These are phyloP conservation scores for Arctia plantaginis DNA, from an alignment of 2,888 invertebrate species.

Conservation along the genomic window DNA sequence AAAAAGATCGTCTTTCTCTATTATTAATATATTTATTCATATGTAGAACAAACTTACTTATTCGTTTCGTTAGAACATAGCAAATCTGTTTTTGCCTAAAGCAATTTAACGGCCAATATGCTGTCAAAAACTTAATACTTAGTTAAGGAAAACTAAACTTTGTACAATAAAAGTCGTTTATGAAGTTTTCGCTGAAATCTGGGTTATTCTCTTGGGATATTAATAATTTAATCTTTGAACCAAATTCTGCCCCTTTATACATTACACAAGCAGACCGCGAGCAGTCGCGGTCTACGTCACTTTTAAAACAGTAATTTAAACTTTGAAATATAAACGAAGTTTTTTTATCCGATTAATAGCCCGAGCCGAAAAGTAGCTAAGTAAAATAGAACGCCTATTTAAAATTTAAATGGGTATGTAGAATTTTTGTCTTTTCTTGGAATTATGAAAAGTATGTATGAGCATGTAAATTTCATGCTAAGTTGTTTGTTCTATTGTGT, in stretches of 20 bases:
- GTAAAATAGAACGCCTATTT: not conserved
- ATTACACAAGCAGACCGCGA: slow-evolving; percentile 26
- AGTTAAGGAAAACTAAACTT: slow-evolving; percentile 1
- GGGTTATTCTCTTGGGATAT: slow-evolving; percentile 34
- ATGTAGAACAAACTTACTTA: too few relatives aligned
- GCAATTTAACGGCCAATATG: not conserved
- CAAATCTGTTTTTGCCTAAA: not conserved
- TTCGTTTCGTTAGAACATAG: not conserved
- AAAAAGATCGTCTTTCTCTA: too few relatives aligned
- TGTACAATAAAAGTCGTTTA: slow-evolving; percentile 48
- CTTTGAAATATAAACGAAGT: slow-evolving; percentile 22
- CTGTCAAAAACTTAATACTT: not conserved
- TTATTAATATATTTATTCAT: too few relatives aligned
- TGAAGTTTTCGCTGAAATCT: slow-evolving; percentile 37
- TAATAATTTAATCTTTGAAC: slow-evolving; percentile 43
- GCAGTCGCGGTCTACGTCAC: slow-evolving; percentile 29
- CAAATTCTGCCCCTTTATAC: slow-evolving; percentile 36
- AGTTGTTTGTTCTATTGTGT: too few relatives aligned
- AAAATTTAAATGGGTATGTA: not conserved
- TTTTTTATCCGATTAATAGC: slow-evolving; percentile 2
- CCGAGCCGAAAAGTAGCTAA: not conserved
- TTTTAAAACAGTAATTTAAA: slow-evolving; percentile 25
- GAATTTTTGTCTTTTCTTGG: not conserved
- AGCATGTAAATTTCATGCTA: too few relatives aligned
- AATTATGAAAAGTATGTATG: too few relatives aligned